Percentiles rank a stretch among this genome's conserved stretches.
phyloP scores from a whole-genome alignment of 1,140 invertebrate genomes.

The Drosophila nannoptera region DNA sequence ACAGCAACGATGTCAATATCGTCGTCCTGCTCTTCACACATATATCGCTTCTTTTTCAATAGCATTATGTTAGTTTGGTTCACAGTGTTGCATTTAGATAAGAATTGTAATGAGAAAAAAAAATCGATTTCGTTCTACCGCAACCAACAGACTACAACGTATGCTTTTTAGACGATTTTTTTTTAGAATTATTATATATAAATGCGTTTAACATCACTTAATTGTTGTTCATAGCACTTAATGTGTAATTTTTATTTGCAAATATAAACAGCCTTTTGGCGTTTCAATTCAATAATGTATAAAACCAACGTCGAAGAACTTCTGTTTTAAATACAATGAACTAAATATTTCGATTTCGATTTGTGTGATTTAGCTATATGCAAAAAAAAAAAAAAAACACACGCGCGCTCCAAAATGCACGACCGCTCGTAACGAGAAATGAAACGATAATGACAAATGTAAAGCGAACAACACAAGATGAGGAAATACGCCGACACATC shows the following conservation, averaged over 20 bases:
- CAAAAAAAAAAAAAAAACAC: conserved; percentile 12
- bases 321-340: conserved; percentile 15
- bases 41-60: conserved; percentile 77
- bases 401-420: conserved; percentile 20
- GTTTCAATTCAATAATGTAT: conserved; percentile 35
- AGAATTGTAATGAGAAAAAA: conserved; percentile 42
- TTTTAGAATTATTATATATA: conserved; percentile 22
- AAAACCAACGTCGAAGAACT: conserved; percentile 19
- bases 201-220: conserved; percentile 47
- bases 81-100: conserved; percentile 59
- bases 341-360: conserved; percentile 27
- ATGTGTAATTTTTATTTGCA: conserved; percentile 24
- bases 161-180: conserved; percentile 42
- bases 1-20: conserved; percentile 56
- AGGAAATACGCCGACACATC: conserved; percentile 4
- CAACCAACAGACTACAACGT: conserved; percentile 34
- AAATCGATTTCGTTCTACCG: conserved; percentile 42
- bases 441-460: conserved; percentile 25
- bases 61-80: conserved; percentile 67
- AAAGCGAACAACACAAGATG: background rate
- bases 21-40: conserved; percentile 74
- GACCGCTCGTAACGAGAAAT: conserved; percentile 29
- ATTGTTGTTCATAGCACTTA: conserved; percentile 20
- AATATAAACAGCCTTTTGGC: conserved; percentile 19
- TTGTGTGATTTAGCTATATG: conserved; percentile 22